Conservation (phyloP, 2,888 invertebrate genomes). For the Panopea generosa region DNA sequence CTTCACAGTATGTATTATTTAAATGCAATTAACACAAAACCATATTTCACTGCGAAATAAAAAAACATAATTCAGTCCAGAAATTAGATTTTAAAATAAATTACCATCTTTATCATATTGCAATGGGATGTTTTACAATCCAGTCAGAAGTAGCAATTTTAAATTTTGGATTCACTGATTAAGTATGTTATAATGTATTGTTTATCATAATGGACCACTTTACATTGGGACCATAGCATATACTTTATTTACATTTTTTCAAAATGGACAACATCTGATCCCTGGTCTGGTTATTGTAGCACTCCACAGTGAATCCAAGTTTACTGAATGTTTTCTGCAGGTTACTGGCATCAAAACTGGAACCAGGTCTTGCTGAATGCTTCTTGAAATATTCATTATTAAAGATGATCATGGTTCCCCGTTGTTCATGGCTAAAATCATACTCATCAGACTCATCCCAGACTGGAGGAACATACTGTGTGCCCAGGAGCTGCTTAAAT, state of each 20-base stretch:
- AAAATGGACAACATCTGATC: conserved; percentile 89
- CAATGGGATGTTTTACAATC: too few species aligned
- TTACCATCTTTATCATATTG: too few species aligned
- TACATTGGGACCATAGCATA: too few species aligned
- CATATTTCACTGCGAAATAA: too few species aligned
- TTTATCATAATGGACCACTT: too few species aligned
- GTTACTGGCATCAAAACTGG: conserved; percentile 93
- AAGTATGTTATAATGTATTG: too few species aligned
- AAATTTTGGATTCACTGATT: too few species aligned
- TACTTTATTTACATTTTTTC: conserved; percentile 89
- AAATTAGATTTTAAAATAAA: too few species aligned
- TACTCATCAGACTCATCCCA: conserved; percentile 87
- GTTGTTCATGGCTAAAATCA: conserved; percentile 92
- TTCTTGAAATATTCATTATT: conserved; percentile 93
- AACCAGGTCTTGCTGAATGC: conserved; percentile 88
- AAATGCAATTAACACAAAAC: too few species aligned
- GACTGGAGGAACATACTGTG: background rate
- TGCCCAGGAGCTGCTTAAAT: conserved; percentile 10
- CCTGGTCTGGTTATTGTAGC: conserved; percentile 88
- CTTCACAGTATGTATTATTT: too few species aligned
- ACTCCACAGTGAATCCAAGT: conserved; percentile 90
- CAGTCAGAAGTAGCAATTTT: too few species aligned
- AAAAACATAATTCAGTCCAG: too few species aligned
- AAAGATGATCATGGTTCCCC: conserved; percentile 94
- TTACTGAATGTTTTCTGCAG: conserved; percentile 87